Evolutionary conservation across 2,113 vertebrate genomes (phyloP).

Genomic region (Girardinichthys multiradiatus): DNA sequence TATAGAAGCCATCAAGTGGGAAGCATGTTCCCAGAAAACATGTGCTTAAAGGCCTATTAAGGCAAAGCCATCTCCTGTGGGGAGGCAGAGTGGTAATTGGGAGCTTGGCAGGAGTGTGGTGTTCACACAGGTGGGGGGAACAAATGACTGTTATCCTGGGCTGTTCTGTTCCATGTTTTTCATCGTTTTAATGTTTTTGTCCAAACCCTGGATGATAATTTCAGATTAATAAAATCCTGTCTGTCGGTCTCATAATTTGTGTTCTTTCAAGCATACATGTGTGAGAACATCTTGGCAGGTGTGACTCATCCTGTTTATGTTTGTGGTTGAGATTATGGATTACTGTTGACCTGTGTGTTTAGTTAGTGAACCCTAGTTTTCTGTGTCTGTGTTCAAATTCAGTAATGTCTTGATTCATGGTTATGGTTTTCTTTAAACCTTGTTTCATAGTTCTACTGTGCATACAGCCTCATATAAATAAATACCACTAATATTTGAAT

Average conservation of each 20-base stretch:
- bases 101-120: constrained; percentile 12
- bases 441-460: too few relatives aligned
- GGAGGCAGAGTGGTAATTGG: constrained; percentile 36
- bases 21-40: neutral
- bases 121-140: neutral
- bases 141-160: neutral
- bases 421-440: too few relatives aligned
- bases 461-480: too few relatives aligned
- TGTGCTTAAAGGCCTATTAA: constrained; percentile 60
- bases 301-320: neutral
- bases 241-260: neutral
- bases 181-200: neutral
- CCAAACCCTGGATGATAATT: neutral
- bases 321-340: neutral
- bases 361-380: neutral
- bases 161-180: neutral
- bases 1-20: constrained; percentile 12
- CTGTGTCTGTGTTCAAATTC: neutral
- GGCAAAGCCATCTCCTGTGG: constrained; percentile 30
- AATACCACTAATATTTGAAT: too few relatives aligned
- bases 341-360: neutral
- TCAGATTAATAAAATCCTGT: neutral
- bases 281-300: neutral
- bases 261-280: neutral
- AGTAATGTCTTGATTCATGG: too few relatives aligned